phyloP scores from a whole-genome alignment of 2,113 vertebrate species.

The Chaetorhynchus papuensis region DNA sequence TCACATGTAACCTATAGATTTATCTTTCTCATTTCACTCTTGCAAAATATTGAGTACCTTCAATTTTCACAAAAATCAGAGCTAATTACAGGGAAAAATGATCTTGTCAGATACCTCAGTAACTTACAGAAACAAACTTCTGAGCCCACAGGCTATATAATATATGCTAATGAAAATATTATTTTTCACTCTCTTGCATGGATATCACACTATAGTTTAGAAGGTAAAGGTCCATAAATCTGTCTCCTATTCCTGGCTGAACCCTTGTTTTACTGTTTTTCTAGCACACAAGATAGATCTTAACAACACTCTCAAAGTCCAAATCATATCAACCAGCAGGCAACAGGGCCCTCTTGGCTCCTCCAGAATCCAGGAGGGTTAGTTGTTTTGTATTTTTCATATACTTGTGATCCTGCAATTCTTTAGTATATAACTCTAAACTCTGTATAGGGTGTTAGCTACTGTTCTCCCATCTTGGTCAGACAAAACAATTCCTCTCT shows the following conservation, averaged over 20 bases:
- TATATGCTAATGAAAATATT: neutral
- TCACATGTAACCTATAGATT: neutral
- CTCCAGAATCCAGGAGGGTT: rapidly evolving
- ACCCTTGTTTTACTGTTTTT: neutral
- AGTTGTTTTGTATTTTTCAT: neutral
- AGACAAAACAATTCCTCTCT: neutral
- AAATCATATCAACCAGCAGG: neutral
- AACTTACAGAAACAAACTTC: neutral
- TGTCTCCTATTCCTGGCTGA: neutral
- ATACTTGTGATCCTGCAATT: neutral
- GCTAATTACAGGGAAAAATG: neutral
- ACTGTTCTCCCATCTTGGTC: neutral
- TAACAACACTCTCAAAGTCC: neutral
- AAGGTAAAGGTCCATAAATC: neutral
- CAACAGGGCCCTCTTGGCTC: neutral
- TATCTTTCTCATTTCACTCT: neutral
- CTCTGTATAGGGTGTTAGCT: neutral
- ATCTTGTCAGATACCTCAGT: neutral
- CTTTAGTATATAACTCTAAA: neutral
- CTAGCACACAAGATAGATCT: neutral
- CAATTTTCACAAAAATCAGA: neutral
- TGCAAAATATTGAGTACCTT: neutral
- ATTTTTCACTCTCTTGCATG: neutral
- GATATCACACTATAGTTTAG: neutral
- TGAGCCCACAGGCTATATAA: neutral